Conservation (phyloP, 53 echinoderm and acorn worm species). For the Holothuria leucospilota region DNA sequence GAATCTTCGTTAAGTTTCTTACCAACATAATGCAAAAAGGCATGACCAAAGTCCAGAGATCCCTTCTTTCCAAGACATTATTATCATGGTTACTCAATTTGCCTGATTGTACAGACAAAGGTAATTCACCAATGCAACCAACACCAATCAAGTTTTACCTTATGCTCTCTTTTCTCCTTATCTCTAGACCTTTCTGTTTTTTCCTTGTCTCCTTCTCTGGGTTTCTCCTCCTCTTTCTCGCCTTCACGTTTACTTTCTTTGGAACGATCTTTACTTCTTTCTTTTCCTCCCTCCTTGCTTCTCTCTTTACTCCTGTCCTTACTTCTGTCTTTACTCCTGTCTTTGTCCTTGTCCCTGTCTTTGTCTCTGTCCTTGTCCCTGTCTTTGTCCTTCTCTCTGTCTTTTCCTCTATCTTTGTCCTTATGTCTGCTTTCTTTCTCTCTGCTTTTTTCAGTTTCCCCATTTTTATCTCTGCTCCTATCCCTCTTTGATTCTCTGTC, state of each 20-base stretch:
- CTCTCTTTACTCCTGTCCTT: too few species aligned
- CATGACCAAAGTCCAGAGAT: too few species aligned
- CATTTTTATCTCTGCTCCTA: constrained; percentile 60
- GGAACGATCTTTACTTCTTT: constrained; percentile 39
- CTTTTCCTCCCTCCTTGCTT: constrained; percentile 37
- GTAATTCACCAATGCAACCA: too few species aligned
- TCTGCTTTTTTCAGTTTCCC: constrained; percentile 61
- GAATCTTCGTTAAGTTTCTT: too few species aligned
- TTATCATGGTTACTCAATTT: too few species aligned
- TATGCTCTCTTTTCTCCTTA: constrained; percentile 75
- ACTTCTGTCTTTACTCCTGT: constrained; percentile 52
- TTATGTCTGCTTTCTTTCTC: constrained; percentile 64
- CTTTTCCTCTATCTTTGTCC: constrained; percentile 46
- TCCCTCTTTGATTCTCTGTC: constrained; percentile 66
- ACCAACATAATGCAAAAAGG: too few species aligned
- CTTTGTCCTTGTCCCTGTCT: constrained; percentile 29
- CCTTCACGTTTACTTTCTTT: constrained; percentile 38
- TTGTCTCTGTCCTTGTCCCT: constrained; percentile 25
- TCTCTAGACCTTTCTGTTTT: constrained; percentile 53
- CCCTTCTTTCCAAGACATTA: too few species aligned
- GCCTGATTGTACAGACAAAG: too few species aligned
- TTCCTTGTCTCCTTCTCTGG: constrained; percentile 51
- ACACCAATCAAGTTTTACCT: constrained; percentile 38
- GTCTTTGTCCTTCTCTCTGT: constrained; percentile 43
- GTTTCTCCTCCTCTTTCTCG: constrained; percentile 39